Base-by-base conservation (phyloP, 37 sponge, comb jelly and placozoan species). In the Axinella damicornis region DNA sequence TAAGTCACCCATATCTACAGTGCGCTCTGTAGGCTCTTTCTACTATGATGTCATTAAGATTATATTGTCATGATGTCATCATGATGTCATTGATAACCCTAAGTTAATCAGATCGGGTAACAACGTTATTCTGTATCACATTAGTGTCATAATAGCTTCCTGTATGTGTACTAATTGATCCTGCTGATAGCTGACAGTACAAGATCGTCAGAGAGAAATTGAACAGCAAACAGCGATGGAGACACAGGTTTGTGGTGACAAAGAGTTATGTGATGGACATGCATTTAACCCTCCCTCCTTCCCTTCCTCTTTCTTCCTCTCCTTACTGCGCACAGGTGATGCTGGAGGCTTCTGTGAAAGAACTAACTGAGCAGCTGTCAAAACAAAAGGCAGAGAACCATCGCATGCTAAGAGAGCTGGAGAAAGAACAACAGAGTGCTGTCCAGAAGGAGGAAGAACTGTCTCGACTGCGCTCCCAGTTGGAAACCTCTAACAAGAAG, bases 151-250 rank as follows among this genome's bases (percentile, higher is more conserved):
- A n/a, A n/a, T n/a, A n/a, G n/a, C n/a, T n/a, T n/a, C n/a, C n/a
- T n/a, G n/a, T n/a, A n/a, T n/a, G n/a, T n/a, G n/a, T n/a, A n/a
- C n/a, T n/a, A n/a, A n/a, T n/a, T n/a, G n/a, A n/a, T n/a, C 46
- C 4, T 20, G 16, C 40, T 9, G 16, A 31, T 53, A 65, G 79
- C 28, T 78, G 19, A 21, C 76, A 58, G 59, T 35, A 9, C 76
- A 76, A 57, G 59, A 31, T 33, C 54, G 57, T 28, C 57, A 76
- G 38, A 57, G 59, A 19, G 57, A 33, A 33, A 34, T 32, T 15
- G 76, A 76, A 17, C 32, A 17, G 21, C 59, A 76, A 28, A 34
- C 59, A 21, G 76, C 76, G 20, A 76, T 76, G 24, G 65, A 64
- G 28, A 63, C 16, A n/a, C 65, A 64, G 52, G 79, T 78, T 36